Percentiles rank a stretch among this genome's conserved stretches.
Evolutionary conservation across 1,140 invertebrate genomes (phyloP).

Genomic region (Drosophila sturtevanti): DNA sequence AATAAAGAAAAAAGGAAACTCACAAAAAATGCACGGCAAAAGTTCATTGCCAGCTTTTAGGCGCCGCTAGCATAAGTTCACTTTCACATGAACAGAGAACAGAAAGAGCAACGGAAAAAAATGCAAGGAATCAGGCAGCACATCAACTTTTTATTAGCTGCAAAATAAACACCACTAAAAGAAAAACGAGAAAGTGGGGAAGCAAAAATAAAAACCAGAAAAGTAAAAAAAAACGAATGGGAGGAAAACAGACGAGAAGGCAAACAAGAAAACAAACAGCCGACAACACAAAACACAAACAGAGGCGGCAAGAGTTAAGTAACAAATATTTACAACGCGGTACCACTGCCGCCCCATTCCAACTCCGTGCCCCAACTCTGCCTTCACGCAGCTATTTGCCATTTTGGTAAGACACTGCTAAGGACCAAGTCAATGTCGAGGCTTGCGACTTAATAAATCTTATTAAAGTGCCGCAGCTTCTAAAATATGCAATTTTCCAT

Average conservation of each 20-base stretch:
- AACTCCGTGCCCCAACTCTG: not conserved
- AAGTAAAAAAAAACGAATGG: slow-evolving; percentile 28
- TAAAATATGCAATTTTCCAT: slow-evolving; percentile 55
- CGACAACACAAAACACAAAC: slow-evolving; percentile 62
- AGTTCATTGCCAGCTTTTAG: slow-evolving; percentile 62
- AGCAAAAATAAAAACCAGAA: not conserved
- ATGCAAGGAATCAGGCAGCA: slow-evolving; percentile 33
- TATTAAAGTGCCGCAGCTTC: slow-evolving; percentile 71
- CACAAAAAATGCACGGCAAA: slow-evolving; percentile 37
- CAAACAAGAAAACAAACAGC: slow-evolving; percentile 63
- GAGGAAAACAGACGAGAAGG: slow-evolving; percentile 42
- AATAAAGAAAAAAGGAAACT: not conserved
- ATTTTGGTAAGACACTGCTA: slow-evolving; percentile 57
- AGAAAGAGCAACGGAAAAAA: slow-evolving; percentile 20
- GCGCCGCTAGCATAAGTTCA: slow-evolving; percentile 38
- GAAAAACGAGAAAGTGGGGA: not conserved
- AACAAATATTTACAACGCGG: slow-evolving; percentile 75
- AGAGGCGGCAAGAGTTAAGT: slow-evolving; percentile 71
- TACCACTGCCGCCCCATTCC: slow-evolving; percentile 11
- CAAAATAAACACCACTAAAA: slow-evolving; percentile 53
- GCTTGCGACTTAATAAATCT: slow-evolving; percentile 72
- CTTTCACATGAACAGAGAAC: slow-evolving; percentile 26
- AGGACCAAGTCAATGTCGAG: slow-evolving; percentile 57
- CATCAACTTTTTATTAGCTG: slow-evolving; percentile 75
- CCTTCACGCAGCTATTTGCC: slow-evolving; percentile 38